These are phyloP conservation scores for Subacronicta megacephala DNA, from an alignment of 2,888 invertebrate genomes.

Conservation along the genomic window DNA sequence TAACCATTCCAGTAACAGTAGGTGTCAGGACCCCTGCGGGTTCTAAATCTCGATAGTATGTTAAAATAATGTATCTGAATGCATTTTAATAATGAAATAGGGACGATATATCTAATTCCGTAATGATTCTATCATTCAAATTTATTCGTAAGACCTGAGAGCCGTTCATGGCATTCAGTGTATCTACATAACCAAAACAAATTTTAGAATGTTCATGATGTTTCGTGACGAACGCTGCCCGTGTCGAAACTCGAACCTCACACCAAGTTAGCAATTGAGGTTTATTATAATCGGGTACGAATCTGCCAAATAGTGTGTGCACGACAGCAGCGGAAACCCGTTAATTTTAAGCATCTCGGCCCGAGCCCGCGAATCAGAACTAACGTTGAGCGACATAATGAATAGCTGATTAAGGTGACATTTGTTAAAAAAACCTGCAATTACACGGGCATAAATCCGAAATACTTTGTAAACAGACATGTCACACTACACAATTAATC, in stretches of 20 bases:
- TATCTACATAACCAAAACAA: slow-evolving; percentile 63
- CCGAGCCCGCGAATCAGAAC: slow-evolving; percentile 57
- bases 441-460: slow-evolving; percentile 62
- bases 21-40: slow-evolving; percentile 57
- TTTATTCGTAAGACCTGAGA: slow-evolving; percentile 26
- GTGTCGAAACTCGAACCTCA: slow-evolving; percentile 68
- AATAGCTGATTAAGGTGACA: slow-evolving; percentile 27
- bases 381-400: slow-evolving; percentile 50
- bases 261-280: slow-evolving; percentile 74
- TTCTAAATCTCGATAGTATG: slow-evolving; percentile 48
- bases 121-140: slow-evolving; percentile 30
- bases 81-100: slow-evolving; percentile 50
- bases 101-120: slow-evolving; percentile 43
- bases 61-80: slow-evolving; percentile 40
- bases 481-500: slow-evolving; percentile 70
- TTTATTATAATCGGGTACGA: slow-evolving; percentile 77
- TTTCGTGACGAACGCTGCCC: slow-evolving; percentile 75
- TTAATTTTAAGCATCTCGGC: slow-evolving; percentile 69
- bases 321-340: slow-evolving; percentile 77
- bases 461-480: slow-evolving; percentile 60
- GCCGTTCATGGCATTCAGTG: slow-evolving; percentile 32
- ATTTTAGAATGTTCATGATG: slow-evolving; percentile 66
- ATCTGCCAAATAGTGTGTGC: slow-evolving; percentile 78
- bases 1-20: slow-evolving; percentile 51
- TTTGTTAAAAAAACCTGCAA: slow-evolving; percentile 48